These are phyloP conservation scores for Oxygymnocypris stewartii DNA, from an alignment of 2,113 vertebrate species.

Conservation along the genomic window DNA sequence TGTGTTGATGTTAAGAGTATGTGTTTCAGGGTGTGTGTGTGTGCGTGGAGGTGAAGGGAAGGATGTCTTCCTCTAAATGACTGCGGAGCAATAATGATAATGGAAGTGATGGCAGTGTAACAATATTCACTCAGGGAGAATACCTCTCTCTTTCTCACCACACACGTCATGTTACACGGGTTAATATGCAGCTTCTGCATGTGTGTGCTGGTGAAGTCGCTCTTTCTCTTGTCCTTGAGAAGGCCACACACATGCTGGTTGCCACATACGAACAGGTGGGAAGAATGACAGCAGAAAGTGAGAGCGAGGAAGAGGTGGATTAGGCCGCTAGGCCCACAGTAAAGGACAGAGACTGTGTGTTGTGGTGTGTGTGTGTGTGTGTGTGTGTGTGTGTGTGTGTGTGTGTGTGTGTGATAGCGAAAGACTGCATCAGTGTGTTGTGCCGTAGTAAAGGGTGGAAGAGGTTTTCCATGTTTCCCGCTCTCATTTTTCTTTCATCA, in stretches of 20 bases:
- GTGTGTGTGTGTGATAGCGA: background rate
- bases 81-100: slow-evolving; percentile 53
- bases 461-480: slow-evolving; percentile 12
- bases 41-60: slow-evolving; percentile 37
- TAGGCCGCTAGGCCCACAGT: background rate
- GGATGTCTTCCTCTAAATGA: slow-evolving; percentile 47
- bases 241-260: slow-evolving; percentile 52
- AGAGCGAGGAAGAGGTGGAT: slow-evolving; percentile 41
- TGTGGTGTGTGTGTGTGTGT: background rate
- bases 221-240: slow-evolving; percentile 43
- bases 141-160: slow-evolving; percentile 39
- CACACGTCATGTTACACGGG: background rate
- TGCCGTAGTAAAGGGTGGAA: slow-evolving; percentile 20
- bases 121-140: slow-evolving; percentile 49
- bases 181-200: background rate
- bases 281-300: background rate
- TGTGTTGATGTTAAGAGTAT: slow-evolving; percentile 24
- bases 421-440: background rate
- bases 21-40: slow-evolving; percentile 15
- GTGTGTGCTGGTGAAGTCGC: slow-evolving; percentile 35
- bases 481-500: slow-evolving; percentile 26
- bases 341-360: background rate
- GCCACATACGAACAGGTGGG: slow-evolving; percentile 55
- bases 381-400: background rate
- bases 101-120: slow-evolving; percentile 52